Percentiles rank a stretch among this genome's conserved stretches.
Evolutionary conservation across 1,140 invertebrate species (phyloP).

Genomic region (Plutomurus gul): DNA sequence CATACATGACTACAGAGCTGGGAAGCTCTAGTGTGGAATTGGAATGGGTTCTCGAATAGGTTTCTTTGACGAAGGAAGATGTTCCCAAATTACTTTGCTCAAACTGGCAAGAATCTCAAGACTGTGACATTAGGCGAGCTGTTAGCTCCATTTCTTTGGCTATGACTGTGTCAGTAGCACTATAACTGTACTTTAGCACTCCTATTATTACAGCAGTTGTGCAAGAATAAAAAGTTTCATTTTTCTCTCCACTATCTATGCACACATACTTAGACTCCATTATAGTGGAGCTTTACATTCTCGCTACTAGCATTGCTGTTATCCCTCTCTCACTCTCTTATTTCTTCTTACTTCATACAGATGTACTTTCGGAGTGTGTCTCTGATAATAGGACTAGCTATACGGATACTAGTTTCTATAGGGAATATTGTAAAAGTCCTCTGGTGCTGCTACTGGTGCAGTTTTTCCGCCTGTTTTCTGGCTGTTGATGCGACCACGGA

Average conservation of each 20-base stretch:
- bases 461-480: no score
- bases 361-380: no score
- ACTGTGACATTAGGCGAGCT: conserved; percentile 27
- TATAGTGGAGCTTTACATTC: background rate
- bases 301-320: background rate
- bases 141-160: conserved; percentile 22
- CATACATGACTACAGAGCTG: background rate
- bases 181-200: conserved; percentile 22
- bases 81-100: conserved; percentile 32
- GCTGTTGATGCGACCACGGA: conserved; percentile 18
- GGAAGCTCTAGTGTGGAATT: background rate
- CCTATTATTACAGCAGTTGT: conserved; percentile 26
- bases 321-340: background rate
- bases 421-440: no score
- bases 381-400: no score
- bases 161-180: conserved; percentile 25
- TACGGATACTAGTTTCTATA: no score
- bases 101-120: conserved; percentile 39
- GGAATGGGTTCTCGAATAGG: conserved; percentile 10
- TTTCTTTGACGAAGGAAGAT: conserved; percentile 29
- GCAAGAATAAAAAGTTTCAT: conserved; percentile 42
- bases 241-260: conserved; percentile 19
- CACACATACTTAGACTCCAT: conserved; percentile 10
- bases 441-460: background rate
- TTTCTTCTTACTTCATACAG: background rate